Evolutionary conservation across 2,888 invertebrate species (phyloP).

Genomic region (Pediacus dermestoides): DNA sequence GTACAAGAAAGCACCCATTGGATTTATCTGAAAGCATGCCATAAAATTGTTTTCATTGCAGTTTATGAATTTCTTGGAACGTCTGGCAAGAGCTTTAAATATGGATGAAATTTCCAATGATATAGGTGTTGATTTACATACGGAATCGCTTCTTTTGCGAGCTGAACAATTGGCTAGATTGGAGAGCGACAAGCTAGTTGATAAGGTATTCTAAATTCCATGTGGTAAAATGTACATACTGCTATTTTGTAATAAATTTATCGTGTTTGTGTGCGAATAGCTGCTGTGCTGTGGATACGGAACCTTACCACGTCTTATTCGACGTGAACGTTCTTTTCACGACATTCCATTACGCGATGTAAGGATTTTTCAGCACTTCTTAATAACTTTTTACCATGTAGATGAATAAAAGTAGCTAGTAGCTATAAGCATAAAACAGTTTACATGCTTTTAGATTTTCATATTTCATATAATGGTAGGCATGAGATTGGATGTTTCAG

Average conservation of each 20-base stretch:
- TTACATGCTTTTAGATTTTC: too few relatives aligned
- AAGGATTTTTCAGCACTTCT: conserved; percentile 50
- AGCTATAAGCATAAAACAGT: too few relatives aligned
- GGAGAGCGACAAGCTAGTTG: conserved; percentile 78
- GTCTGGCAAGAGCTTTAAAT: conserved; percentile 76
- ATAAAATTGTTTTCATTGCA: conserved; percentile 37
- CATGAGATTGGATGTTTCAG: too few relatives aligned
- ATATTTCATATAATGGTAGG: too few relatives aligned
- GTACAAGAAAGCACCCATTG: not conserved
- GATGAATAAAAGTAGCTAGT: too few relatives aligned
- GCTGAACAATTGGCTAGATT: conserved; percentile 79
- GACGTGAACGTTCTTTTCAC: conserved; percentile 75
- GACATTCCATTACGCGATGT: conserved; percentile 79
- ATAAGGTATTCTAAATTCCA: conserved; percentile 58
- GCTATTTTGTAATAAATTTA: conserved; percentile 3
- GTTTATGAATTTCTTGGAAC: conserved; percentile 80
- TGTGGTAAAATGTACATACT: too few relatives aligned
- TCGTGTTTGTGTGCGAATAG: conserved; percentile 51
- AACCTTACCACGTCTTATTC: conserved; percentile 64
- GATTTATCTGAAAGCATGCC: not conserved
- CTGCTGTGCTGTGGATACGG: conserved; percentile 70
- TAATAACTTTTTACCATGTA: too few relatives aligned
- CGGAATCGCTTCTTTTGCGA: conserved; percentile 78
- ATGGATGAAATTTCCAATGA: conserved; percentile 81
- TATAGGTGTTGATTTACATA: conserved; percentile 75